Percentiles rank a stretch among this genome's conserved stretches.
These are phyloP conservation scores for Cuculus canorus DNA, from an alignment of 2,797 vertebrate genomes.

Conservation along the genomic window DNA sequence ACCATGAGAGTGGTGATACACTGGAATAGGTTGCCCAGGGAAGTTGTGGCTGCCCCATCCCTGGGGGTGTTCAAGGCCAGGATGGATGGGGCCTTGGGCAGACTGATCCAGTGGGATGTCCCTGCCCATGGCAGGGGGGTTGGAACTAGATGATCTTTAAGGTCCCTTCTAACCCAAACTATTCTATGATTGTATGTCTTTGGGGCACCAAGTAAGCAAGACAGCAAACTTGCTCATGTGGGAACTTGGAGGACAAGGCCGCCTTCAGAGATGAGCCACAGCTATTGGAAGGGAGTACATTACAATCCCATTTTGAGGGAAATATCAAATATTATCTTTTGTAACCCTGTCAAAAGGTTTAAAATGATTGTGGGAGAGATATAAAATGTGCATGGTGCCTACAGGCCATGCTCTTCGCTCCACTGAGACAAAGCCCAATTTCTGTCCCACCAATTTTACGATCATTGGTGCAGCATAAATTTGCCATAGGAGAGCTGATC, in stretches of 20 bases:
- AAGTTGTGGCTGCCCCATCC: too few species aligned
- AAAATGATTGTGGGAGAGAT: background rate
- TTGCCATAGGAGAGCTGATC: constrained; percentile 29
- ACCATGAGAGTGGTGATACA: too few species aligned
- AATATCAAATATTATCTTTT: background rate
- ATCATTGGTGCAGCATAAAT: background rate
- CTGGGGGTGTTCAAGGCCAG: too few species aligned
- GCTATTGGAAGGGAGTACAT: background rate
- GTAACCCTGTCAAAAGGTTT: background rate
- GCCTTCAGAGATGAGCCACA: background rate
- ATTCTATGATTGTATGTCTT: too few species aligned
- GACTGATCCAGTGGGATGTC: too few species aligned
- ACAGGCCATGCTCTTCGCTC: background rate
- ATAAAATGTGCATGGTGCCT: background rate
- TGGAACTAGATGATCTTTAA: too few species aligned
- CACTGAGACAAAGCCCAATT: background rate
- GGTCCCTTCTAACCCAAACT: too few species aligned
- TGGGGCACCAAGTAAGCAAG: background rate
- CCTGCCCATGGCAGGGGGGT: too few species aligned
- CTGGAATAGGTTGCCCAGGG: too few species aligned
- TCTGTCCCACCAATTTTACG: background rate
- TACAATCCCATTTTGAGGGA: background rate
- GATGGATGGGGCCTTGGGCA: too few species aligned
- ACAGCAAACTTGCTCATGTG: background rate
- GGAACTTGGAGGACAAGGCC: background rate